A percentile compares a stretch with the other conserved stretches of the same genome.
phyloP scores from a whole-genome alignment of 1,140 invertebrate genomes.

The Melipona quadrifasciata region DNA sequence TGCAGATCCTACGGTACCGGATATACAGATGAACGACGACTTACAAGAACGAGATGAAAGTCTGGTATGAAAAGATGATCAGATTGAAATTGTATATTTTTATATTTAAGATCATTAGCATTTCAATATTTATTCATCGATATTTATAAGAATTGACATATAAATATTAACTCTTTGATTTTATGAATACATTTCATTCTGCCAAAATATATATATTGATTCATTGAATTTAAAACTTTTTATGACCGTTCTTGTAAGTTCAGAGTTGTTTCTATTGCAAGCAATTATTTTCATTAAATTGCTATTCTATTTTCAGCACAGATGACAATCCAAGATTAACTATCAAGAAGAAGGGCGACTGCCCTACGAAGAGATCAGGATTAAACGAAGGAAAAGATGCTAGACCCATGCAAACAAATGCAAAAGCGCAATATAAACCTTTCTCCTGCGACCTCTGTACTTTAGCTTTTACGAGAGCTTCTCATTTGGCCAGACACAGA shows the following conservation, averaged over 20 bases:
- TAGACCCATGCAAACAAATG: slow-evolving; percentile 41
- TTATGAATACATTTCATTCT: no score
- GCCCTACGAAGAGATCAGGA: slow-evolving; percentile 38
- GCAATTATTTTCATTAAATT: not conserved
- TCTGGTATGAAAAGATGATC: slow-evolving; percentile 44
- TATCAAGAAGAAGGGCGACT: slow-evolving; percentile 55
- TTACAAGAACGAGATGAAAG: slow-evolving; percentile 68
- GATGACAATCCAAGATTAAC: slow-evolving; percentile 60
- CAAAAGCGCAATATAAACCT: slow-evolving; percentile 76
- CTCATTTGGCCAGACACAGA: slow-evolving; percentile 89
- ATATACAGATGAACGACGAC: slow-evolving; percentile 75
- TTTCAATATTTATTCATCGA: not conserved
- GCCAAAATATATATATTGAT: not conserved
- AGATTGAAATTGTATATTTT: not conserved
- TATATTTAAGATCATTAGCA: not conserved
- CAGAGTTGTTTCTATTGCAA: not conserved
- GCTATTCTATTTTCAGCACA: slow-evolving; percentile 51
- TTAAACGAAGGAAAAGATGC: slow-evolving; percentile 52
- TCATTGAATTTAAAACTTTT: not conserved
- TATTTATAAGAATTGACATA: not conserved
- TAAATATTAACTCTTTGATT: not conserved
- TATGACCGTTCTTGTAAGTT: slow-evolving; percentile 42
- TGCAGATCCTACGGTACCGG: slow-evolving; percentile 71
- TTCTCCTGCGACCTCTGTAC: slow-evolving; percentile 82
- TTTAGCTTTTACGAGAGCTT: slow-evolving; percentile 84